Percentiles rank a stretch among this genome's conserved stretches.
phyloP scores from a whole-genome alignment of 2,797 vertebrate species.

The Lemur catta region DNA sequence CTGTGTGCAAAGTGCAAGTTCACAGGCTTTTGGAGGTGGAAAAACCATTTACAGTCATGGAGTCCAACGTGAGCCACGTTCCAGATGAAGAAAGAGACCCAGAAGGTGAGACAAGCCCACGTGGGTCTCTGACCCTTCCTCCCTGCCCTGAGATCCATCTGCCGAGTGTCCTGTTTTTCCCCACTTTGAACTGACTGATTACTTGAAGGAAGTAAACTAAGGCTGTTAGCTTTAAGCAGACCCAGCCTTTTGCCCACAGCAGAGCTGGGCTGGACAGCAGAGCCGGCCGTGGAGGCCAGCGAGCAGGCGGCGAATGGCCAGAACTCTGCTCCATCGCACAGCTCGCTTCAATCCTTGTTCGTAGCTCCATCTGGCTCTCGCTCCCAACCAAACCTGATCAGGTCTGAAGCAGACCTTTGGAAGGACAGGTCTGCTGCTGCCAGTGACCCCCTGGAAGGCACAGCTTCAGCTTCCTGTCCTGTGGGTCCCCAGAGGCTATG shows the following conservation, averaged over 20 bases:
- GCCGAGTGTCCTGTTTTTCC: neutral
- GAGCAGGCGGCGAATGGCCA: too few species aligned
- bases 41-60: neutral
- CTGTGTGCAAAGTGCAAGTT: neutral
- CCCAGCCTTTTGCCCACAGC: neutral
- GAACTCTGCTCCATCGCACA: neutral
- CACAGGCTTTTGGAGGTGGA: neutral
- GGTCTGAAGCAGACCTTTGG: neutral
- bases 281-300: neutral
- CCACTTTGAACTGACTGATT: neutral
- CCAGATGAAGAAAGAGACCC: neutral
- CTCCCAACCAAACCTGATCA: neutral
- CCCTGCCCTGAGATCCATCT: neutral
- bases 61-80: neutral
- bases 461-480: neutral
- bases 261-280: neutral
- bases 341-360: rapidly evolving
- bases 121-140: neutral
- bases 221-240: neutral
- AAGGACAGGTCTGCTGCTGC: neutral
- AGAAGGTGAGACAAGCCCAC: neutral
- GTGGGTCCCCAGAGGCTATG: neutral
- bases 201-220: neutral
- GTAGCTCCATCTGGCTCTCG: neutral
- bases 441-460: neutral